Conservation (phyloP, 2,888 invertebrate genomes). For the Chydorus sphaericus region DNA sequence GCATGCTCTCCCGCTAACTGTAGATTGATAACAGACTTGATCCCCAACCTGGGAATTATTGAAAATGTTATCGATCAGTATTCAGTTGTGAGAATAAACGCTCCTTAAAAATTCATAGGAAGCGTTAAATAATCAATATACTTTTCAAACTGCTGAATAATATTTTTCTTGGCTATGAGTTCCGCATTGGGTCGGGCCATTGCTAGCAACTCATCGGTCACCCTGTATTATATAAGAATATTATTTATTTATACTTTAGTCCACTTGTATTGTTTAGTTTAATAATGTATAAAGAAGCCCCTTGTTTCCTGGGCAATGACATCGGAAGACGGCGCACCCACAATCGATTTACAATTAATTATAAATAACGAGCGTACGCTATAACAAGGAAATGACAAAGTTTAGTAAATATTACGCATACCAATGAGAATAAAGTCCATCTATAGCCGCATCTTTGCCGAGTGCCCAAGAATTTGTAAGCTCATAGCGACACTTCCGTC, state of each 20-base stretch:
- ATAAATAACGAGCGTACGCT: not conserved
- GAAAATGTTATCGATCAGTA: no score
- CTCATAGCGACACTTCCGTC: slow-evolving; percentile 66
- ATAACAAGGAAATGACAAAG: no score
- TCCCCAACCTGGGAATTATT: slow-evolving; percentile 43
- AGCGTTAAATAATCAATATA: slow-evolving; percentile 24
- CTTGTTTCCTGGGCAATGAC: no score
- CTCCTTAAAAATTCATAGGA: not conserved
- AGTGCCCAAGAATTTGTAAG: slow-evolving; percentile 44
- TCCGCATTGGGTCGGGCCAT: slow-evolving; percentile 72
- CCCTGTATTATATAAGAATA: no score
- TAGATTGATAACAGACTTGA: slow-evolving; percentile 69
- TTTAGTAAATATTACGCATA: slow-evolving; percentile 32
- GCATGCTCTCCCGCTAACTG: slow-evolving; percentile 73
- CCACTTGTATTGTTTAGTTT: no score
- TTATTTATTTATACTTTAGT: no score
- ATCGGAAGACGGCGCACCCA: no score
- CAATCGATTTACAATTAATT: no score
- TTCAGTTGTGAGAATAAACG: not conserved
- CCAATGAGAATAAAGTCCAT: slow-evolving; percentile 74
- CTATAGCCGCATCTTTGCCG: slow-evolving; percentile 47
- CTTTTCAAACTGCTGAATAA: slow-evolving; percentile 60
- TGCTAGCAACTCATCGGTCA: slow-evolving; percentile 73
- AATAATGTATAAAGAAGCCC: no score
- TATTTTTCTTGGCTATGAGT: slow-evolving; percentile 53